Evolutionary conservation across 2,113 vertebrate species (phyloP).

Genomic region (Seriola aureovittata): DNA sequence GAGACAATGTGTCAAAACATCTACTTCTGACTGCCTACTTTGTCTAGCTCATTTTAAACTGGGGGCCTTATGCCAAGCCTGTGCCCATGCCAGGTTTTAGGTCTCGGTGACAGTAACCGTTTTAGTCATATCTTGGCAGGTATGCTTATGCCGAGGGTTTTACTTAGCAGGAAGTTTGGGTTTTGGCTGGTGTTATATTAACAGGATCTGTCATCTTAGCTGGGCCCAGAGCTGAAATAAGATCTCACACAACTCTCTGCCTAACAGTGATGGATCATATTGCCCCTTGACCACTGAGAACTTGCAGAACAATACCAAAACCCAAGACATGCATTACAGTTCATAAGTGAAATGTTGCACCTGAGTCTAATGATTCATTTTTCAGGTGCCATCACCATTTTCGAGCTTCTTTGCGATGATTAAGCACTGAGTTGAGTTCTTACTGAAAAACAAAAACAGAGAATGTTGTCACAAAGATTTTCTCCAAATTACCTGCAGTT

Average conservation of each 20-base stretch:
- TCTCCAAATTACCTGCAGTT: constrained; percentile 60
- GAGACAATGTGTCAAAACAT: constrained; percentile 66
- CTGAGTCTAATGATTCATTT: constrained; percentile 11
- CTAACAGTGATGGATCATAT: constrained; percentile 56
- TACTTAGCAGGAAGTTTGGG: constrained; percentile 68
- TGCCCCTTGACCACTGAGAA: constrained; percentile 53
- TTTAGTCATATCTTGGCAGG: constrained; percentile 75
- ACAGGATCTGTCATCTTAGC: constrained; percentile 74
- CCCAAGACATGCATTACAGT: constrained; percentile 10
- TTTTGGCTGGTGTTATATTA: constrained; percentile 65
- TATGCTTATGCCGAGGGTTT: constrained; percentile 63
- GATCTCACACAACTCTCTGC: constrained; percentile 50
- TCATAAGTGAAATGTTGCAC: constrained; percentile 27
- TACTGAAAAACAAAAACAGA: constrained; percentile 39
- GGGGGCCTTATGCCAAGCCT: constrained; percentile 56
- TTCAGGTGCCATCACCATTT: background rate
- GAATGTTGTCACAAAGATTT: constrained; percentile 21
- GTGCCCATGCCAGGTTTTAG: constrained; percentile 61
- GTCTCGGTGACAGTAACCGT: constrained; percentile 69
- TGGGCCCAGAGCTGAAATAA: constrained; percentile 64
- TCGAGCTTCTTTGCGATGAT: constrained; percentile 23
- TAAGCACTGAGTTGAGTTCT: constrained; percentile 23
- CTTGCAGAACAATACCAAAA: constrained; percentile 27
- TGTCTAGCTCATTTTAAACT: constrained; percentile 60
- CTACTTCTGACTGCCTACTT: constrained; percentile 63